Conservation (phyloP, 1,140 invertebrate genomes). For the Bombus ignitus region DNA sequence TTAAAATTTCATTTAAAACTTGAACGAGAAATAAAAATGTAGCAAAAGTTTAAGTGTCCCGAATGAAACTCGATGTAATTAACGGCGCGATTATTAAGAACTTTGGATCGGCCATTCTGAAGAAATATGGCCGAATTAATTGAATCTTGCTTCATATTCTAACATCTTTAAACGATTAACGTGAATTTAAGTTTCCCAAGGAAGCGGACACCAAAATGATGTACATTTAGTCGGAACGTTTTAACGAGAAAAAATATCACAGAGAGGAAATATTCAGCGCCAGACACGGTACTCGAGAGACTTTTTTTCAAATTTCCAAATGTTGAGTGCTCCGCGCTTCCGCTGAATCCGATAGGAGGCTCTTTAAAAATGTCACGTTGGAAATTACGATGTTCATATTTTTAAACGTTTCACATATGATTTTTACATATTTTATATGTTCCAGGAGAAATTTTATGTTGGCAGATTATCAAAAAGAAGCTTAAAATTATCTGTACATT, state of each 20-base stretch:
- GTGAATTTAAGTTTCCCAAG: background rate
- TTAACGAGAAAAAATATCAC: background rate
- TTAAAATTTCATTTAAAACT: background rate
- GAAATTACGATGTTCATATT: background rate
- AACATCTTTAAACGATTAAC: background rate
- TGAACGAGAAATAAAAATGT: background rate
- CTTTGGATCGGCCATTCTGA: background rate
- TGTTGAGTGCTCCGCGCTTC: background rate
- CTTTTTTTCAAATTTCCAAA: background rate
- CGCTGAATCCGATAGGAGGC: background rate
- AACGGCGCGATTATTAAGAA: slow-evolving; percentile 24
- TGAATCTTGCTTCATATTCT: background rate
- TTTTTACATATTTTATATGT: background rate
- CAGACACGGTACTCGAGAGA: background rate
- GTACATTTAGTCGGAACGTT: background rate
- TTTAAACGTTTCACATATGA: background rate
- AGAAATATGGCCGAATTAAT: slow-evolving; percentile 22
- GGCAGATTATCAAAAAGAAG: too few species aligned
- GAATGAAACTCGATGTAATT: background rate
- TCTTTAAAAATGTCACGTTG: background rate
- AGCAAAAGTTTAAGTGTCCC: background rate
- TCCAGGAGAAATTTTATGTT: background rate
- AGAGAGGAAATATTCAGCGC: background rate
- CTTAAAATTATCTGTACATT: too few species aligned
- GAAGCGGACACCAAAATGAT: background rate